Percentiles rank a stretch among this genome's conserved stretches.
phyloP scores from a whole-genome alignment of 2,113 vertebrate species.

The Myocastor coypus region DNA sequence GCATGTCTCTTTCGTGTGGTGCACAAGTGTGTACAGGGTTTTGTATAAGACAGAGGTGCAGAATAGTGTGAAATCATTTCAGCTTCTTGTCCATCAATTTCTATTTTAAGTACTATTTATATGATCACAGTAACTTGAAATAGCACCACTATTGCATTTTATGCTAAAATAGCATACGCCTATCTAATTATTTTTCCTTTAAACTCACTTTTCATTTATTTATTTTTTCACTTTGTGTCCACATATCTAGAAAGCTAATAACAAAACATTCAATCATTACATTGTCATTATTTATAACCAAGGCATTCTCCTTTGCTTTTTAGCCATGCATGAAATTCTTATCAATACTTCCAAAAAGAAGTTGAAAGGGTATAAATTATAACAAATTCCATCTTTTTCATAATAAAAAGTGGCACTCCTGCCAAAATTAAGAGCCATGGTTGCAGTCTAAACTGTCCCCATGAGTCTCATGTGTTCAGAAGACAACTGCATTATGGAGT shows the following conservation, averaged over 20 bases:
- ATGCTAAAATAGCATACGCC: not conserved
- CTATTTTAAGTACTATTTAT: not conserved
- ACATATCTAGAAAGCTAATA: not conserved
- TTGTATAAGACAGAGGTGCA: rapidly evolving
- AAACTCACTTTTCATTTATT: not conserved
- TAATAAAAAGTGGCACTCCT: not conserved
- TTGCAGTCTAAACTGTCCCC: not conserved
- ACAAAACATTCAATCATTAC: not conserved
- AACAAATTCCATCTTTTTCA: not conserved
- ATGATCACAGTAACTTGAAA: not conserved
- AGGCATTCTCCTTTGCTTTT: not conserved
- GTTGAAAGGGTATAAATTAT: not conserved
- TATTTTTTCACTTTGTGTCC: not conserved
- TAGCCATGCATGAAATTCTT: not conserved
- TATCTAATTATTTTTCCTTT: not conserved
- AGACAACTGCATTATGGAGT: not conserved
- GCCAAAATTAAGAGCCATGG: not conserved
- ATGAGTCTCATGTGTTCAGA: not conserved
- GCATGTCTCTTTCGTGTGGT: not conserved
- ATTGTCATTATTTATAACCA: not conserved
- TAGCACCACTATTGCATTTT: not conserved
- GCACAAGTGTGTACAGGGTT: not conserved
- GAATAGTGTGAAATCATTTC: not conserved
- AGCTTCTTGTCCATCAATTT: not conserved
- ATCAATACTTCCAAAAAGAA: not conserved